Evolutionary conservation across 2,797 vertebrate species (phyloP).

Genomic region (Stomatorhinus walkeri): DNA sequence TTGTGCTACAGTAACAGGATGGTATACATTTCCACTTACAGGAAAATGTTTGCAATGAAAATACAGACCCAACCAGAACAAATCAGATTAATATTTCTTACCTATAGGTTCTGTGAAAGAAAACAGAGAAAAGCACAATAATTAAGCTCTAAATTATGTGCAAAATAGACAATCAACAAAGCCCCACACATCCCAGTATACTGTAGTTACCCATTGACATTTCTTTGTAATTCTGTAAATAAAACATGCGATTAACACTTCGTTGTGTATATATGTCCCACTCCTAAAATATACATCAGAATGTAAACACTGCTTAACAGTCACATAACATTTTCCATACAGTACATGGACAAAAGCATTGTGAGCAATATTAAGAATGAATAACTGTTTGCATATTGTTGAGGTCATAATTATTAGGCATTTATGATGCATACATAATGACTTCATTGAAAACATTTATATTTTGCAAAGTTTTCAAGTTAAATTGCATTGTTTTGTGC

Average conservation of each 20-base stretch:
- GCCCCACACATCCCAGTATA: neutral
- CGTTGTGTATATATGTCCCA: neutral
- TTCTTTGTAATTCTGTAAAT: neutral
- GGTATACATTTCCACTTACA: neutral
- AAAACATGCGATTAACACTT: neutral
- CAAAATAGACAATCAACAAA: neutral
- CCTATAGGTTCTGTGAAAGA: constrained; percentile 16
- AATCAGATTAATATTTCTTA: constrained; percentile 13
- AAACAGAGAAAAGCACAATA: neutral
- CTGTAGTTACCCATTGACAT: neutral
- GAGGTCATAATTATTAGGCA: neutral
- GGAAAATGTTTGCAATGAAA: neutral
- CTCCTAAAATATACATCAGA: neutral
- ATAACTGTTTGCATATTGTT: neutral
- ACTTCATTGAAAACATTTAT: neutral
- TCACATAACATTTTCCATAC: neutral
- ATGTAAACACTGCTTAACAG: neutral
- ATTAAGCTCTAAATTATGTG: neutral
- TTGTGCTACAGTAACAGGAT: neutral
- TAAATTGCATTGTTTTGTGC: neutral
- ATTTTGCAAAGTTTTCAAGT: neutral
- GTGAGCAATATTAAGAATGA: neutral
- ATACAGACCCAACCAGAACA: neutral
- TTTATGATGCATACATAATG: neutral
- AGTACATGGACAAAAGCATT: neutral